These are phyloP conservation scores for Hypolimnas misippus DNA, from an alignment of 2,888 invertebrate species.

Conservation along the genomic window DNA sequence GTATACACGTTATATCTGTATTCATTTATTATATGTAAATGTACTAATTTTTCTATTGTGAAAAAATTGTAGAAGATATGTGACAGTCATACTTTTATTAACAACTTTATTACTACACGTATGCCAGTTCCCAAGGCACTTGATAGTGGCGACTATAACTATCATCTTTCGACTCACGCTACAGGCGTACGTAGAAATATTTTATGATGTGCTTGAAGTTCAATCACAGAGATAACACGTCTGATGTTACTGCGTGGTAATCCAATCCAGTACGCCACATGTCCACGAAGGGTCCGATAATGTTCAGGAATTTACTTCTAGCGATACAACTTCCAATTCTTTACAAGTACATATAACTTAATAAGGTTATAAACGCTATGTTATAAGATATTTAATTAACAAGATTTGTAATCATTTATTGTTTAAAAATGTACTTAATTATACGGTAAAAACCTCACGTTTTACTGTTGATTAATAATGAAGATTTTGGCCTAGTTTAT, in stretches of 20 bases:
- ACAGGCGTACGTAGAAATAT: constrained; percentile 59
- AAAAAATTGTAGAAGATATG: neutral
- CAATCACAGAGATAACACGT: constrained; percentile 73
- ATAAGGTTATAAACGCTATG: neutral
- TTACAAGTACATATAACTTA: neutral
- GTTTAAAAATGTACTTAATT: constrained; percentile 17
- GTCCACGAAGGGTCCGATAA: constrained; percentile 47
- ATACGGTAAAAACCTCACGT: constrained; percentile 43
- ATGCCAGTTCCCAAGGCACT: constrained; percentile 50
- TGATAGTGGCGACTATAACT: constrained; percentile 46
- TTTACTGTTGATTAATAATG: constrained; percentile 71
- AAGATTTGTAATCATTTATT: constrained; percentile 17
- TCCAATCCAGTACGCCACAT: constrained; percentile 66
- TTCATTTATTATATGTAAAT: neutral
- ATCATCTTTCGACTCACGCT: constrained; percentile 47
- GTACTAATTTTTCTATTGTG: neutral
- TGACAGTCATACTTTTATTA: neutral
- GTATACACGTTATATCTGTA: neutral
- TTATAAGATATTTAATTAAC: neutral
- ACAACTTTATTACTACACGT: constrained; percentile 7
- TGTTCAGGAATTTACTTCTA: constrained; percentile 41
- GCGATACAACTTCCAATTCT: neutral
- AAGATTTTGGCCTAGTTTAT: constrained; percentile 71
- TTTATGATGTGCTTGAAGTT: constrained; percentile 68
- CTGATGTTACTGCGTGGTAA: constrained; percentile 65